Evolutionary conservation across 2,113 vertebrate species (phyloP).

Genomic region (Eidolon helvum): DNA sequence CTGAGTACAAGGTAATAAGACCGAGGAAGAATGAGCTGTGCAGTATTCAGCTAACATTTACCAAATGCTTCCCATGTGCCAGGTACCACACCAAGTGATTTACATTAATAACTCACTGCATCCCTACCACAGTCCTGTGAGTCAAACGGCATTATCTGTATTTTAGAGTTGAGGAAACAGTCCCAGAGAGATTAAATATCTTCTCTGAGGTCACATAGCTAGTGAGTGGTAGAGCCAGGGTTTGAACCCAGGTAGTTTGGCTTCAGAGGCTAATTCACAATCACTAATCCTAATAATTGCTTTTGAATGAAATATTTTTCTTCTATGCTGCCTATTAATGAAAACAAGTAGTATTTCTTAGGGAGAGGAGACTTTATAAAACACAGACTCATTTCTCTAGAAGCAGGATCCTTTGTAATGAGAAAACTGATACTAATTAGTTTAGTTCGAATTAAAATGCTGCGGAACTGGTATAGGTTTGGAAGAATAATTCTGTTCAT

Average conservation of each 20-base stretch:
- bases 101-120: background rate
- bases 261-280: background rate
- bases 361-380: background rate
- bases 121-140: background rate
- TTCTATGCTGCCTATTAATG: no score
- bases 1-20: background rate
- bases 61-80: accelerated
- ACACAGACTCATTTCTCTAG: background rate
- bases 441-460: background rate
- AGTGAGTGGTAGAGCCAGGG: background rate
- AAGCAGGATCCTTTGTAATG: background rate
- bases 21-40: background rate
- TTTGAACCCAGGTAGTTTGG: background rate
- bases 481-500: background rate
- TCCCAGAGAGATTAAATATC: background rate
- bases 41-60: background rate
- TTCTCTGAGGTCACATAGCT: background rate
- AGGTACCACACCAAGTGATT: background rate
- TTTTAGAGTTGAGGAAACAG: background rate
- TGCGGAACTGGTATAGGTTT: background rate
- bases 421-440: background rate
- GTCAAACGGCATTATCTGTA: background rate
- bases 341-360: background rate
- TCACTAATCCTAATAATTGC: background rate
- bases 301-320: background rate